Conservation (phyloP, 2,113 vertebrate genomes). For the Apus apus region DNA sequence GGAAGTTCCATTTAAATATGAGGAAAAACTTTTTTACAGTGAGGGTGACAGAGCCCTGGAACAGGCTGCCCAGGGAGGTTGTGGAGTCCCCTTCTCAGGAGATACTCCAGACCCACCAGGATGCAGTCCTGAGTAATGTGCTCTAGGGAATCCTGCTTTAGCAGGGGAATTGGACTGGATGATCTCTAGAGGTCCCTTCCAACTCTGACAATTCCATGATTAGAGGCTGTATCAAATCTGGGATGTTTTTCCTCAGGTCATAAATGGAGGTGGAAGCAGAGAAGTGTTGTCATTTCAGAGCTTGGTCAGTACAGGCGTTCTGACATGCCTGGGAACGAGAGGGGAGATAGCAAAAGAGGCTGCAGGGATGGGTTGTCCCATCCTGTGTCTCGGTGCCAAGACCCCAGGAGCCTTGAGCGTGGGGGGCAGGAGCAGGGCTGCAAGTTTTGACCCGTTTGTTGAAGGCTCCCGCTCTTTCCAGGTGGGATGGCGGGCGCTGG, state of each 20-base stretch:
- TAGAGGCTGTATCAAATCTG: neutral
- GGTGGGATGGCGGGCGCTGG: constrained; percentile 89
- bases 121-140: too few relatives aligned
- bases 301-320: neutral
- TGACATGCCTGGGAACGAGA: neutral
- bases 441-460: fast-evolving
- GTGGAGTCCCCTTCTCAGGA: too few relatives aligned
- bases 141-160: too few relatives aligned
- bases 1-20: too few relatives aligned
- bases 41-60: too few relatives aligned
- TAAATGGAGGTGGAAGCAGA: neutral
- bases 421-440: neutral
- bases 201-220: neutral
- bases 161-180: too few relatives aligned
- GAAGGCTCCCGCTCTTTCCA: neutral
- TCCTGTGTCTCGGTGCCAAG: fast-evolving
- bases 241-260: neutral
- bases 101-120: too few relatives aligned
- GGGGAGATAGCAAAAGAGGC: neutral
- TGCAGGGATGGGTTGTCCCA: neutral
- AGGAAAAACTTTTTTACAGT: too few relatives aligned
- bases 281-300: neutral
- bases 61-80: too few relatives aligned
- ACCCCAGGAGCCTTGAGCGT: fast-evolving
- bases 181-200: too few relatives aligned